Base-by-base conservation (phyloP, 2,888 invertebrate species). In the Brachyopa scutellaris region DNA sequence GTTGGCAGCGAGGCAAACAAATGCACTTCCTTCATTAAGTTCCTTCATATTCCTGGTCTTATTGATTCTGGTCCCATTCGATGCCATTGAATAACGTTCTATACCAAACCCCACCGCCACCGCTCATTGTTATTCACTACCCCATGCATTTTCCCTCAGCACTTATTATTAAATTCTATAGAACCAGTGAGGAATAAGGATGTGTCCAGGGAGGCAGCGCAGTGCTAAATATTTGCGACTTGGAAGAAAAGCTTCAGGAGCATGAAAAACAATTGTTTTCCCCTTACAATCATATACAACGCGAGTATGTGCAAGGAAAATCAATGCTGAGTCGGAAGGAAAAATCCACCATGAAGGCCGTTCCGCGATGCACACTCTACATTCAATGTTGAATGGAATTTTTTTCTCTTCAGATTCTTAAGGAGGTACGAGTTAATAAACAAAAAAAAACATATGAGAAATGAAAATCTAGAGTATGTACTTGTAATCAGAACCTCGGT, bases 291-390 rank as follows among this genome's bases (percentile, higher is more conserved):
- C 29, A 11, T 31, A 31, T 59, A 31, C 7, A 17, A n/a, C n/a
- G n/a, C n/a, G n/a, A 26, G 3, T 21, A 13, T 33, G 38, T 57
- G 77, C 42, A 69, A 40, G 55, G 80, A 66, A 82, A 82, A 82
- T 82, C 80, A 76, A 82, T 76, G 64, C 33, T 57, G 69, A 80
- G 67, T 69, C 79, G 79, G 79, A 80, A 80, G 62, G 74, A 74
- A 66, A 72, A 78, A 74, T 55, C 49, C 62, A 51, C 57, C 15
- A 57, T 62, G 79, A 80, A 80, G 79, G 62, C 53, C 73, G 31
- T 61, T 47, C 19, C 21, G 38, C 31, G 40, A 69, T 74, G 73
- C 73, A 73, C 59, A 69, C 61, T 66, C 40, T 42, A 31, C 38
- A 76, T 59, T 55, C 72, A 55, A 38, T 76, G 53, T 1, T 26